Conservation (phyloP, 1,140 invertebrate genomes). For the Helicorthomorpha holstii region DNA sequence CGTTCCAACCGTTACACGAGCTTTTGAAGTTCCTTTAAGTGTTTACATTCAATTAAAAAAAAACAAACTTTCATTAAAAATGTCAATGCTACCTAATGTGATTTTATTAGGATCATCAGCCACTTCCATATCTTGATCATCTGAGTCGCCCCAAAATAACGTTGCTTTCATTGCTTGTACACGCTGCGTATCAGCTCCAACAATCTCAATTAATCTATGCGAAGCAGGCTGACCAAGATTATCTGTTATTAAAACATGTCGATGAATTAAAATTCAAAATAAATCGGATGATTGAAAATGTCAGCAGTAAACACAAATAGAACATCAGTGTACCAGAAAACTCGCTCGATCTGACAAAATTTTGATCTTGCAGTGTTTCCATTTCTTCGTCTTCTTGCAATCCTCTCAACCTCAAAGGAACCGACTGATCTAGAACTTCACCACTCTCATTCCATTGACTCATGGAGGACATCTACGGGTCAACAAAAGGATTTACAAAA, state of each 20-base stretch:
- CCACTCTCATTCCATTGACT: too few relatives aligned
- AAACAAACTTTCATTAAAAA: too few relatives aligned
- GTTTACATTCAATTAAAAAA: not conserved
- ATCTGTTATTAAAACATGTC: too few relatives aligned
- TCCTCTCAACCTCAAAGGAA: slow-evolving; percentile 13
- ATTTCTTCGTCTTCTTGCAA: slow-evolving; percentile 14
- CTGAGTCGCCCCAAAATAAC: slow-evolving; percentile 38
- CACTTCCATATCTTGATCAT: slow-evolving; percentile 17
- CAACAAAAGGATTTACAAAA: too few relatives aligned
- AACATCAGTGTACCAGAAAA: slow-evolving; percentile 7
- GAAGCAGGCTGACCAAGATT: slow-evolving; percentile 13
- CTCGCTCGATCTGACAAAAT: not conserved
- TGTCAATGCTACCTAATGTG: too few relatives aligned
- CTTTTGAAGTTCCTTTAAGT: too few relatives aligned
- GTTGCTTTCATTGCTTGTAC: slow-evolving; percentile 76
- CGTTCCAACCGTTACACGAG: too few relatives aligned
- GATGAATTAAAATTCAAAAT: too few relatives aligned
- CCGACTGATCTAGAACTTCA: not conserved
- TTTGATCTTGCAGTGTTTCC: not conserved
- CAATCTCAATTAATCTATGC: slow-evolving; percentile 31
- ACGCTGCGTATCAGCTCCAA: slow-evolving; percentile 41
- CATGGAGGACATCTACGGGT: too few relatives aligned
- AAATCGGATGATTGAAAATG: too few relatives aligned
- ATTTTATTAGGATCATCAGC: not conserved
- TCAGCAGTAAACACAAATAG: too few relatives aligned